Evolutionary conservation across 2,113 vertebrate genomes (phyloP).

Genomic region (Ctenodactylus gundi): DNA sequence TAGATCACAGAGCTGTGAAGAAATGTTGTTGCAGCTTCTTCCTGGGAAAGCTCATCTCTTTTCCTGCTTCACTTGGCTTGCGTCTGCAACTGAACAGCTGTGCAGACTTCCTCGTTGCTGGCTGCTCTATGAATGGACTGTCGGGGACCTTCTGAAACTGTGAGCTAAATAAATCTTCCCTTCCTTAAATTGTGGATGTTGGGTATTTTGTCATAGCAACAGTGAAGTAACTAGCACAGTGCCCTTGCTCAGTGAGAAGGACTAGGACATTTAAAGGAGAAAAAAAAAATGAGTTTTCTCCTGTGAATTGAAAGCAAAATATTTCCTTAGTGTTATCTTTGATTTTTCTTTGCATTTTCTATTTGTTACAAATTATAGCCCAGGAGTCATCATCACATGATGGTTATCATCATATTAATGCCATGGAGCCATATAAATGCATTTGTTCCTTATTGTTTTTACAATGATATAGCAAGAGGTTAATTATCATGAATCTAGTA

Average conservation of each 20-base stretch:
- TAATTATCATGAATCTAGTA: conserved; percentile 55
- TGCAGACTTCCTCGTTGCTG: no score
- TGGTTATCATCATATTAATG: conserved; percentile 22
- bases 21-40: no score
- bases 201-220: no score
- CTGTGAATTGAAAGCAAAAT: not conserved
- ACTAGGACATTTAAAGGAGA: not conserved
- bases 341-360: not conserved
- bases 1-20: no score
- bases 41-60: no score
- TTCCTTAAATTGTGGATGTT: no score
- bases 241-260: not conserved
- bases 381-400: not conserved
- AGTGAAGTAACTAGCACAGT: no score
- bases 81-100: no score
- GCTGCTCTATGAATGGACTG: no score
- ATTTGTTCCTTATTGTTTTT: conserved; percentile 55
- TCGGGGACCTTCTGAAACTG: no score
- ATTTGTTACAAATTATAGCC: not conserved
- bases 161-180: no score
- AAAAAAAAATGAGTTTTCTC: not conserved
- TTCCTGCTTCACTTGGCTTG: no score
- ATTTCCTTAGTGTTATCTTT: not conserved
- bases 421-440: conserved; percentile 33
- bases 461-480: not conserved